Base-by-base conservation (phyloP, 35 echinoderm and acorn worm genomes). In the Ophiothrix spiculata region DNA sequence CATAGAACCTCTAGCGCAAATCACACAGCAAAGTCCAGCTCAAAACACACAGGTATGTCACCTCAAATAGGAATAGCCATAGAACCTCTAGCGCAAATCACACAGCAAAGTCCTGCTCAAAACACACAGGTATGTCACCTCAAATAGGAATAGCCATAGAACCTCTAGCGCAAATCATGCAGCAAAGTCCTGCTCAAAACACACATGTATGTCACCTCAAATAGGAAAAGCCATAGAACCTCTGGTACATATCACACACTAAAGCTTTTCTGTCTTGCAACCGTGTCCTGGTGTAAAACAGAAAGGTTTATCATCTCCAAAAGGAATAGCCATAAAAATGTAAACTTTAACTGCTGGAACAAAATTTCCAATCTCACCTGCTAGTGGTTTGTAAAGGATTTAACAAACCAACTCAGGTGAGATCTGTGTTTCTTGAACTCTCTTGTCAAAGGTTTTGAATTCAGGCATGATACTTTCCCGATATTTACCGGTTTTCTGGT, bases 71-170 rank as follows among this genome's bases (percentile, higher is more conserved):
- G 4, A 11, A 76, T 28, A 6, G 0, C 31, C 14, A 63, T n/a
- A n/a, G n/a, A n/a, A n/a, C n/a, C n/a, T n/a, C n/a, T n/a, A n/a
- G n/a, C 39, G 46, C 64, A 84, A 39, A 83, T 97, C 34, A 42
- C 79, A 32, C 91, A 97, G 35, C 87, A 90, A 69, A 97, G 88
- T 64, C 88, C 95, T 8, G 91, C 84, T 37, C 64, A 79, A 36
- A 82, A 84, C 35, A 83, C 91, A 32, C 95, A 97, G 91, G 95
- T 97, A 89, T 25, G 74, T 35, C 74, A 39, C 74, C 88, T 19
- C 96, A 99, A 80, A 99, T 99, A 35, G 96, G 96, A 0, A 99
- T 99, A 54, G 80, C 96, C 37, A 90, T 99, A 3, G 96, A 99
- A 75, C 84, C 60, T 25, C 60, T 69, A n/a, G 60, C 42, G 42